These are phyloP conservation scores for Oryzias curvinotus DNA, from an alignment of 2,113 vertebrate species.

Conservation along the genomic window DNA sequence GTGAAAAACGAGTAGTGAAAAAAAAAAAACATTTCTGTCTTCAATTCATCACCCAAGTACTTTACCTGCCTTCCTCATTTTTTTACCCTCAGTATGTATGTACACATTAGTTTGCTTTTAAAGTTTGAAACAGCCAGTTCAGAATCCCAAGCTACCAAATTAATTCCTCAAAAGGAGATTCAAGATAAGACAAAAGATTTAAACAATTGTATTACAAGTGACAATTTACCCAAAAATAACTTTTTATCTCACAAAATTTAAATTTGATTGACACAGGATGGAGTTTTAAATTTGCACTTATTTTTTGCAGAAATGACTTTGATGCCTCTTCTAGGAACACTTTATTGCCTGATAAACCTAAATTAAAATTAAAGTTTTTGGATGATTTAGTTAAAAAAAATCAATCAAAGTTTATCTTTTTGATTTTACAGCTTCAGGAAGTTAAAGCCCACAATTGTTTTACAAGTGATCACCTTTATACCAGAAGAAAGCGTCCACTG, in stretches of 20 bases:
- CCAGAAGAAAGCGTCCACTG: no score
- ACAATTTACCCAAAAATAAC: neutral
- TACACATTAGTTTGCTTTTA: slow-evolving; percentile 29
- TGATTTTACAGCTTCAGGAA: no score
- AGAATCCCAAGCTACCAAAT: slow-evolving; percentile 52
- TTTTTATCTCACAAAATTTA: neutral
- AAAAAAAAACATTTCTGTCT: slow-evolving; percentile 48
- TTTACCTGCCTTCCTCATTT: slow-evolving; percentile 19
- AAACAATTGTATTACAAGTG: neutral
- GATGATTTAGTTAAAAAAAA: neutral
- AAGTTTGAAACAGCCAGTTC: slow-evolving; percentile 39
- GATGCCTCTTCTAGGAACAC: no score
- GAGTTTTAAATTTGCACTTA: no score
- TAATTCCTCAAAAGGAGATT: slow-evolving; percentile 35
- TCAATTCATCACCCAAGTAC: slow-evolving; percentile 41
- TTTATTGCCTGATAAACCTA: no score
- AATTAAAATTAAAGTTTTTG: no score
- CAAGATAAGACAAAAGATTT: neutral
- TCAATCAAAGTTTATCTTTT: no score
- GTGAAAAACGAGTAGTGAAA: slow-evolving; percentile 9
- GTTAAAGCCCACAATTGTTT: no score
- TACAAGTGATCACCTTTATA: no score
- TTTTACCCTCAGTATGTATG: slow-evolving; percentile 6
- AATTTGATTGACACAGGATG: no score
- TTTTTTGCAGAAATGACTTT: no score